Conservation (phyloP, 2,797 vertebrate species). For the Enteromius thamalakanensis region DNA sequence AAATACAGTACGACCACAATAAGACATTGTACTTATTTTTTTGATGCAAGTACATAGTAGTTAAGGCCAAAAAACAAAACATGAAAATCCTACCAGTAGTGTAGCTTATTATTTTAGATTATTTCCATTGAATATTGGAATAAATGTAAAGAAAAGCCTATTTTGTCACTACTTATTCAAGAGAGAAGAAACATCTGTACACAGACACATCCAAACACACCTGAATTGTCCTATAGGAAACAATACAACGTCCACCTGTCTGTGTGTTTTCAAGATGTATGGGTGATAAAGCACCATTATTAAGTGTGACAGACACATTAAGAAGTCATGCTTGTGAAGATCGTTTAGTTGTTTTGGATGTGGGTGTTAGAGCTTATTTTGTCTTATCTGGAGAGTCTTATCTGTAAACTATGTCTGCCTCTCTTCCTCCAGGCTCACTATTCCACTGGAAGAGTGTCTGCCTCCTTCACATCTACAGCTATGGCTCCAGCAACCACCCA, state of each 20-base stretch:
- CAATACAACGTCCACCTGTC: background rate
- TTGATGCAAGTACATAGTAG: too few relatives aligned
- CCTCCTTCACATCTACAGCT: conserved; percentile 97
- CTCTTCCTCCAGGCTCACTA: conserved; percentile 88
- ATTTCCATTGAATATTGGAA: background rate
- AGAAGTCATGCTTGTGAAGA: background rate
- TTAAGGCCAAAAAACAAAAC: too few relatives aligned
- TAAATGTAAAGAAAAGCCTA: background rate
- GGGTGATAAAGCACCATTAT: background rate
- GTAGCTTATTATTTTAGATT: background rate
- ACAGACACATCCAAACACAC: background rate
- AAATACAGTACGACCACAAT: too few relatives aligned
- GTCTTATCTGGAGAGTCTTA: conserved; percentile 11
- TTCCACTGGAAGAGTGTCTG: conserved; percentile 93
- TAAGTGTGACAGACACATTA: background rate
- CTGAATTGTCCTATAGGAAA: background rate
- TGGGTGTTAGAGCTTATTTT: background rate
- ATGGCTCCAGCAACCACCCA: conserved; percentile 92
- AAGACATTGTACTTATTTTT: too few relatives aligned
- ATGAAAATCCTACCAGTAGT: background rate
- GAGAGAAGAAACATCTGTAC: background rate
- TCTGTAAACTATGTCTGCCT: background rate
- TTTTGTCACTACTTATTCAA: background rate
- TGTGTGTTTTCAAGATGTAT: background rate
- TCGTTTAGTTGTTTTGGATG: background rate